phyloP scores from a whole-genome alignment of 2,113 vertebrate genomes.

The Hippoglossus stenolepis region DNA sequence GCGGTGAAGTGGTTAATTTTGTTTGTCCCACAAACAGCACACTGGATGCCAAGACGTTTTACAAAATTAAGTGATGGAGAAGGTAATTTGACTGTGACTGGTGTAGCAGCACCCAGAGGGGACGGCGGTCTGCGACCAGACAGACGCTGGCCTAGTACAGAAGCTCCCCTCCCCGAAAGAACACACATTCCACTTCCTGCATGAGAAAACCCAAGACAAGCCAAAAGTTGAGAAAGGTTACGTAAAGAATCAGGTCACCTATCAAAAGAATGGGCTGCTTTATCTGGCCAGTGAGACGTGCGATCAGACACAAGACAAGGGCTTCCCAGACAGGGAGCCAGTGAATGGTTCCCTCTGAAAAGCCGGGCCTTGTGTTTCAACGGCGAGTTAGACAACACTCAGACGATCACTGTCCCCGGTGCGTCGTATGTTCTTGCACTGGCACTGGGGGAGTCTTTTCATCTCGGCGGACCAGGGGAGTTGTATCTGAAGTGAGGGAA shows the following conservation, averaged over 20 bases:
- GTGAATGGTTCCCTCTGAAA: conserved; percentile 76
- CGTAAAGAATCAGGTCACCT: conserved; percentile 81
- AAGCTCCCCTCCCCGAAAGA: conserved; percentile 29
- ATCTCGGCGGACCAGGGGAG: conserved; percentile 62
- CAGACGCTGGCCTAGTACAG: conserved; percentile 39
- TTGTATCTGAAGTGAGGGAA: conserved; percentile 56
- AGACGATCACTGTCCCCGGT: conserved; percentile 68
- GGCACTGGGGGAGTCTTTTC: conserved; percentile 65
- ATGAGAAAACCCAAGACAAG: conserved; percentile 67
- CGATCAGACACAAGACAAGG: conserved; percentile 78
- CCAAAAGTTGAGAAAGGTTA: conserved; percentile 72
- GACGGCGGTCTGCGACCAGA: conserved; percentile 22
- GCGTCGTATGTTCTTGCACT: conserved; percentile 69
- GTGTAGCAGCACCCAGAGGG: conserved; percentile 13
- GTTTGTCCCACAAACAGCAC: conserved; percentile 10
- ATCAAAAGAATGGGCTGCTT: conserved; percentile 81
- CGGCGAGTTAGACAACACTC: conserved; percentile 65
- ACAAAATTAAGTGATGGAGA: conserved; percentile 28
- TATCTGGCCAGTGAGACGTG: conserved; percentile 73
- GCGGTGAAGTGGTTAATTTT: conserved; percentile 5
- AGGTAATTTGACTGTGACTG: conserved; percentile 34
- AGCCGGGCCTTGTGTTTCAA: conserved; percentile 81
- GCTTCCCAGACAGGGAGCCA: conserved; percentile 75
- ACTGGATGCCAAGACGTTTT: not conserved
- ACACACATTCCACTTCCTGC: conserved; percentile 52